Conservation (phyloP, 2,888 invertebrate genomes). For the Cerastis rubricosa region DNA sequence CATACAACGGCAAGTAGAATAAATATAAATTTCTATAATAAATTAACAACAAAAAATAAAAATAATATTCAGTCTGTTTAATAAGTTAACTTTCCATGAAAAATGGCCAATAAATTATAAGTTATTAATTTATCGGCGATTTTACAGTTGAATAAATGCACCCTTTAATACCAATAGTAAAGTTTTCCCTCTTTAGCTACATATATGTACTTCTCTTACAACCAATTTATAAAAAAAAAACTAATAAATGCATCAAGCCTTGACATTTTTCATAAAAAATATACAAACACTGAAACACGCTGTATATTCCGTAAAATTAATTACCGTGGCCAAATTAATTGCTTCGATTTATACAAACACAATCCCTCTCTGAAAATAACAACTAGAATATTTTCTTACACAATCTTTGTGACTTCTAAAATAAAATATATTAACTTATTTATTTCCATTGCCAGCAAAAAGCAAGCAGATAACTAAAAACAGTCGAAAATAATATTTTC, state of each 20-base stretch:
- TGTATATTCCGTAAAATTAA: constrained; percentile 11
- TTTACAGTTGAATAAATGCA: constrained; percentile 77
- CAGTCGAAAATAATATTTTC: constrained; percentile 4
- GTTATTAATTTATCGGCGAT: constrained; percentile 79
- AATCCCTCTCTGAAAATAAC: constrained; percentile 13
- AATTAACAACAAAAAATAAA: constrained; percentile 79
- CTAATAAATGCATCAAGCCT: constrained; percentile 43
- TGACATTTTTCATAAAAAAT: constrained; percentile 2
- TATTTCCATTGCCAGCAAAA: constrained; percentile 9
- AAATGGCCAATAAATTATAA: constrained; percentile 83
- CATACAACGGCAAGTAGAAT: constrained; percentile 58
- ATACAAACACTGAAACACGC: background rate
- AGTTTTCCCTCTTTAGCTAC: constrained; percentile 32
- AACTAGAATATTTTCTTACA: background rate
- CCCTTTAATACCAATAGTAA: constrained; percentile 70
- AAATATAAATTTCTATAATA: constrained; percentile 80
- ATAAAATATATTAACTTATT: constrained; percentile 18
- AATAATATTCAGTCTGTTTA: constrained; percentile 83
- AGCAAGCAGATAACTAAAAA: constrained; percentile 32
- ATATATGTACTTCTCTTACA: constrained; percentile 39
- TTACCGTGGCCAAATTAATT: background rate
- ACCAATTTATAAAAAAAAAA: constrained; percentile 27
- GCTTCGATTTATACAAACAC: background rate
- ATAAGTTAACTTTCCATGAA: constrained; percentile 72
- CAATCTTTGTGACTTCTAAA: constrained; percentile 30